Evolutionary conservation across 2,888 invertebrate genomes (phyloP).

Genomic region (Polydrusus pterygomalis): DNA sequence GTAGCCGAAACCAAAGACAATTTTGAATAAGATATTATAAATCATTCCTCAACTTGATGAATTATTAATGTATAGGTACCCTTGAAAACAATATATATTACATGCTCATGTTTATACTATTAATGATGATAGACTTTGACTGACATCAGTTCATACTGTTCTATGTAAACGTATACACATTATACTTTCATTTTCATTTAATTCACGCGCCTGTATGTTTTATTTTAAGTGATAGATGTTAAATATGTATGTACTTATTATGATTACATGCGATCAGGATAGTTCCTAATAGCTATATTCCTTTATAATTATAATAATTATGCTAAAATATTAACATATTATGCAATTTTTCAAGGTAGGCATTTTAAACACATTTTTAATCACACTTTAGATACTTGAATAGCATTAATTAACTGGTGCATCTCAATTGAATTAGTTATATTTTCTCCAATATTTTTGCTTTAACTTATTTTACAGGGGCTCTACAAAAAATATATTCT

Average conservation of each 20-base stretch:
- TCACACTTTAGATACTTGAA: background rate
- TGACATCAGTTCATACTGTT: constrained; percentile 31
- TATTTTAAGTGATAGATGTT: constrained; percentile 6
- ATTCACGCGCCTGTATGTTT: constrained; percentile 9
- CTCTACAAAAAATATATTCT: no score
- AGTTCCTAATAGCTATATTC: background rate
- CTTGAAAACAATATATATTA: constrained; percentile 26
- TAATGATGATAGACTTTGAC: constrained; percentile 37
- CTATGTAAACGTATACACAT: constrained; percentile 27
- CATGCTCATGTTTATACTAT: constrained; percentile 23
- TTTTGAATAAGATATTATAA: background rate
- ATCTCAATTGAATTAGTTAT: background rate
- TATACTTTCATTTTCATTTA: constrained; percentile 27
- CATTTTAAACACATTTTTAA: constrained; percentile 5
- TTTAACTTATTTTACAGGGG: no score
- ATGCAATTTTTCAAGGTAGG: constrained; percentile 17
- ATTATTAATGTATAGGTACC: constrained; percentile 19
- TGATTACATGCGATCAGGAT: background rate
- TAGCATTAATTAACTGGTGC: constrained; percentile 2
- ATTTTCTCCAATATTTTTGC: background rate
- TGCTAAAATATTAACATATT: background rate
- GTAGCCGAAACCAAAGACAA: background rate
- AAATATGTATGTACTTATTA: background rate
- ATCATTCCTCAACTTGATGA: background rate
- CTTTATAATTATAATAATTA: background rate